phyloP scores from a whole-genome alignment of 2,888 invertebrate genomes.

The Bibio marci region DNA sequence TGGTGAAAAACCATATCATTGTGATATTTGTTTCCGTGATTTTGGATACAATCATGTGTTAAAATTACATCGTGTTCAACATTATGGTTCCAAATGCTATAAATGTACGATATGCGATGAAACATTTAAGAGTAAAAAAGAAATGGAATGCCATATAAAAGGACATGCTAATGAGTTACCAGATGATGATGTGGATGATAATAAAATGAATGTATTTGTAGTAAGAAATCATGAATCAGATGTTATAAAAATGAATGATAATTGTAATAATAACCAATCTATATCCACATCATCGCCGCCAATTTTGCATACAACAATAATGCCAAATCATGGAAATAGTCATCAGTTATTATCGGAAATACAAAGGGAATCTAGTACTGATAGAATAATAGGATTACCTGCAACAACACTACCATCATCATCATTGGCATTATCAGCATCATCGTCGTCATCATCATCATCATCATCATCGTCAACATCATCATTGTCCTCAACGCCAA shows the following conservation, averaged over 20 bases:
- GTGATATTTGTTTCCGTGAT: constrained; percentile 78
- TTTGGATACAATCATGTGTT: constrained; percentile 86
- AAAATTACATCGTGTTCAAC: constrained; percentile 76
- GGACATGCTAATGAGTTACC: constrained; percentile 47
- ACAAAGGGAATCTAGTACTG: no score
- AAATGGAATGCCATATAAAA: constrained; percentile 78
- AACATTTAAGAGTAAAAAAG: constrained; percentile 79
- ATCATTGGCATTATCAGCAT: constrained; percentile 8
- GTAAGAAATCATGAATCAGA: constrained; percentile 12
- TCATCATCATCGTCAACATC: constrained; percentile 14
- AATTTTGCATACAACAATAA: no score
- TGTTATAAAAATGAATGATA: constrained; percentile 3
- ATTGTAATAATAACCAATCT: no score
- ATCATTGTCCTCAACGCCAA: constrained; percentile 27
- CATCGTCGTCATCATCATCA: constrained; percentile 18
- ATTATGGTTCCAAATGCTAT: constrained; percentile 82
- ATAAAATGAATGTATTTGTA: constrained; percentile 3
- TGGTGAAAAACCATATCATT: constrained; percentile 79
- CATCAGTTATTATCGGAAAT: no score
- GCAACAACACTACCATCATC: neutral
- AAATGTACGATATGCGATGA: constrained; percentile 84
- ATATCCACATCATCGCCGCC: constrained; percentile 11
- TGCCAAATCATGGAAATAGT: no score
- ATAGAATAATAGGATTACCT: no score
- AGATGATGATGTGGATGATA: constrained; percentile 29